phyloP scores from a whole-genome alignment of 2,113 vertebrate species.

The Neodon shergylaensis region DNA sequence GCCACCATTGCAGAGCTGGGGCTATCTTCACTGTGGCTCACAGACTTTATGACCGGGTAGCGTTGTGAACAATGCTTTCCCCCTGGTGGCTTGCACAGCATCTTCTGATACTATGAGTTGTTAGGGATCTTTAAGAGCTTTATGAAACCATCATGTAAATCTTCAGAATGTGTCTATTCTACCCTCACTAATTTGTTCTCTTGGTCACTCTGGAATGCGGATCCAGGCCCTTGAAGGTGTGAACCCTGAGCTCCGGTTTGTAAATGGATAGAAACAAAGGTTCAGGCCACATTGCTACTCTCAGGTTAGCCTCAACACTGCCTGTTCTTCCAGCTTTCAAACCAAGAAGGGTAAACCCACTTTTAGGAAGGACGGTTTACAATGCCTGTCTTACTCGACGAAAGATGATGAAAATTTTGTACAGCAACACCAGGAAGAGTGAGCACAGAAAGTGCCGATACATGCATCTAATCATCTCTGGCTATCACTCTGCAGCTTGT shows the following conservation, averaged over 20 bases:
- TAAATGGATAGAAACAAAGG: neutral
- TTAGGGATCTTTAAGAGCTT: neutral
- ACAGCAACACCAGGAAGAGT: slow-evolving; percentile 4
- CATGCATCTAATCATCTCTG: neutral
- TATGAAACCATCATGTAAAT: neutral
- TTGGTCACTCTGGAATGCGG: neutral
- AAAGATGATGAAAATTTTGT: neutral
- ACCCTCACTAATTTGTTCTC: neutral
- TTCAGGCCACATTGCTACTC: neutral
- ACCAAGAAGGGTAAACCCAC: neutral
- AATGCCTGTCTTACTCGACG: neutral
- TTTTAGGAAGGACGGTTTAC: neutral
- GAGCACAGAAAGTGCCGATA: neutral
- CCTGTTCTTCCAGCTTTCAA: neutral
- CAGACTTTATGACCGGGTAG: neutral
- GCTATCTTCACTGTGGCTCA: neutral
- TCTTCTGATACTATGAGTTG: neutral
- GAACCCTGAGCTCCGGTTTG: neutral
- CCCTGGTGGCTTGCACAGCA: neutral
- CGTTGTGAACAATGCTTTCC: neutral
- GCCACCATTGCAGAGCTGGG: neutral
- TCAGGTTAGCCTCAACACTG: neutral
- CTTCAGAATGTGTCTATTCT: neutral
- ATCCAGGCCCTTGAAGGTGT: neutral
- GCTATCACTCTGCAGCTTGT: neutral